Evolutionary conservation across 1,140 invertebrate genomes (phyloP).

Genomic region (Homalodisca vitripennis): DNA sequence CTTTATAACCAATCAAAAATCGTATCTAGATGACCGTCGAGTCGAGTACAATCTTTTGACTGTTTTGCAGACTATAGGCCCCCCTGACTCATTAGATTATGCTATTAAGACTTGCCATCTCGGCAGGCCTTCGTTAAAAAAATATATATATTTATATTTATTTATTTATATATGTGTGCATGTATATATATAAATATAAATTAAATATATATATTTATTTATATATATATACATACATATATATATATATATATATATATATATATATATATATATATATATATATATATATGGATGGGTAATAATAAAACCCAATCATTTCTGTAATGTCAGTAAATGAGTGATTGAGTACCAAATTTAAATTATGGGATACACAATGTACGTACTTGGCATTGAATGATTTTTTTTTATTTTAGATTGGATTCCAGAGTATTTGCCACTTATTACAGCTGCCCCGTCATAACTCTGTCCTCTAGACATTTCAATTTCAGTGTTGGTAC

Average conservation of each 20-base stretch:
- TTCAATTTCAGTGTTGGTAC: constrained; percentile 7
- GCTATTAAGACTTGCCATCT: constrained; percentile 16
- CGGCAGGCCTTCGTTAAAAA: constrained; percentile 8
- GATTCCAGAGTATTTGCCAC: constrained; percentile 42
- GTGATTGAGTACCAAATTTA: constrained; percentile 41
- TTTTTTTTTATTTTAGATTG: constrained; percentile 41
- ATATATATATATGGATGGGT: constrained; percentile 11
- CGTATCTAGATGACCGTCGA: not conserved
- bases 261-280: too few species aligned
- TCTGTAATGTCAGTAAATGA: not conserved
- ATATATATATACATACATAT: too few species aligned
- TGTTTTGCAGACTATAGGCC: not conserved
- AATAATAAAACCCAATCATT: constrained; percentile 1
- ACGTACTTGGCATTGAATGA: constrained; percentile 39
- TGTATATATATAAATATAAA: too few species aligned
- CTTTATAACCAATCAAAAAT: not conserved
- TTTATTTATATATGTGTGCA: too few species aligned
- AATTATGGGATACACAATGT: constrained; percentile 44
- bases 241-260: too few species aligned
- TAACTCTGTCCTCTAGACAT: constrained; percentile 45
- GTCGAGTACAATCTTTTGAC: not conserved
- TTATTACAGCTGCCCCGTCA: constrained; percentile 44
- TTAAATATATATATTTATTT: too few species aligned
- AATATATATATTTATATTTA: too few species aligned
- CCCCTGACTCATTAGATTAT: not conserved